phyloP scores from a whole-genome alignment of 2,113 vertebrate species.

The Halichoeres trimaculatus region DNA sequence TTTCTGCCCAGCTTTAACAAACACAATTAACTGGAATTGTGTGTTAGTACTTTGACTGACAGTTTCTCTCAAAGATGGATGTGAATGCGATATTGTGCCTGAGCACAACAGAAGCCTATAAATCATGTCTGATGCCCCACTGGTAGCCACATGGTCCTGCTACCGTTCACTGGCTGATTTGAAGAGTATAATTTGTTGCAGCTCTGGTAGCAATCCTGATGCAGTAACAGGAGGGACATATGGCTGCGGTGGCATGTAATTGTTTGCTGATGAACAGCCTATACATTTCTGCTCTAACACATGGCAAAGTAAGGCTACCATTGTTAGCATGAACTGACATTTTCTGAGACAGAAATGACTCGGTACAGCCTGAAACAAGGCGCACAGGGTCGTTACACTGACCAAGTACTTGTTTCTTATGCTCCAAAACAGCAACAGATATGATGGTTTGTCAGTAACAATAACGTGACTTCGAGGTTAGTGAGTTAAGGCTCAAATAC shows the following conservation, averaged over 20 bases:
- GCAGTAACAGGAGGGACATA: conserved; percentile 31
- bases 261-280: conserved; percentile 17
- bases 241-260: background rate
- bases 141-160: conserved; percentile 8
- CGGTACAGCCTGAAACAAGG: too few relatives aligned
- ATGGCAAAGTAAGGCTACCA: background rate
- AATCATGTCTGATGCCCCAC: background rate
- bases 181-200: conserved; percentile 35
- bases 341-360: background rate
- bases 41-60: conserved; percentile 43
- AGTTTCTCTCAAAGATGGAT: conserved; percentile 12
- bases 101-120: conserved; percentile 7
- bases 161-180: conserved; percentile 17
- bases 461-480: too few relatives aligned
- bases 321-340: background rate
- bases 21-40: conserved; percentile 19
- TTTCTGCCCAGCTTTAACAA: background rate
- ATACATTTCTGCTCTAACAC: background rate
- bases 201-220: background rate
- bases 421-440: too few relatives aligned
- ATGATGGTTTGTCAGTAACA: too few relatives aligned
- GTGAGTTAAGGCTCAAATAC: too few relatives aligned
- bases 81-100: conserved; percentile 23
- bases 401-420: too few relatives aligned
- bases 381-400: too few relatives aligned